Evolutionary conservation across 2,797 vertebrate species (phyloP).

Genomic region (Ataeniobius toweri): DNA sequence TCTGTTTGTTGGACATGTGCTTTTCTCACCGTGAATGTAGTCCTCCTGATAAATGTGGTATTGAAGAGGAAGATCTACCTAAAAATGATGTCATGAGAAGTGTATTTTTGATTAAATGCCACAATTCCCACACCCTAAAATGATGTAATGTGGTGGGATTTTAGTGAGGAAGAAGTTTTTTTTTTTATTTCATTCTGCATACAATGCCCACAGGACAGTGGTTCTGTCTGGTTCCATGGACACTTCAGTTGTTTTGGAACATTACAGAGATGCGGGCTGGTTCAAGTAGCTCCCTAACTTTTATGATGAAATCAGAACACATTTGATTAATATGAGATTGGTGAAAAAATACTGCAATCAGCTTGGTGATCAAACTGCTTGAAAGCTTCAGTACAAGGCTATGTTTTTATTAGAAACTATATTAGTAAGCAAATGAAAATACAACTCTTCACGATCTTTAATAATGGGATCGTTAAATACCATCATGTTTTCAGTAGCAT

Average conservation of each 20-base stretch:
- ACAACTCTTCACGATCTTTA: background rate
- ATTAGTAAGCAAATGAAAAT: background rate
- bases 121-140: constrained; percentile 73
- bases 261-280: constrained; percentile 30
- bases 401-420: constrained; percentile 6
- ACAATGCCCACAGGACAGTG: constrained; percentile 65
- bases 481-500: constrained; percentile 15
- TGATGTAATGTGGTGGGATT: constrained; percentile 74
- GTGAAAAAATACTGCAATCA: constrained; percentile 11
- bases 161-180: constrained; percentile 64
- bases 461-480: background rate
- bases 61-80: constrained; percentile 61
- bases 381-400: background rate
- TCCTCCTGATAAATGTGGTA: constrained; percentile 65
- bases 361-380: constrained; percentile 9
- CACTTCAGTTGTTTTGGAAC: constrained; percentile 53
- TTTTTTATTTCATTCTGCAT: constrained; percentile 68
- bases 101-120: constrained; percentile 74
- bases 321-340: background rate
- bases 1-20: constrained; percentile 58
- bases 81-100: constrained; percentile 72
- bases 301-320: constrained; percentile 38
- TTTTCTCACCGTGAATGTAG: constrained; percentile 59
- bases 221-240: constrained; percentile 46
- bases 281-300: constrained; percentile 54